Base-by-base conservation (phyloP, 2,888 invertebrate genomes). In the Andrena flavipes region DNA sequence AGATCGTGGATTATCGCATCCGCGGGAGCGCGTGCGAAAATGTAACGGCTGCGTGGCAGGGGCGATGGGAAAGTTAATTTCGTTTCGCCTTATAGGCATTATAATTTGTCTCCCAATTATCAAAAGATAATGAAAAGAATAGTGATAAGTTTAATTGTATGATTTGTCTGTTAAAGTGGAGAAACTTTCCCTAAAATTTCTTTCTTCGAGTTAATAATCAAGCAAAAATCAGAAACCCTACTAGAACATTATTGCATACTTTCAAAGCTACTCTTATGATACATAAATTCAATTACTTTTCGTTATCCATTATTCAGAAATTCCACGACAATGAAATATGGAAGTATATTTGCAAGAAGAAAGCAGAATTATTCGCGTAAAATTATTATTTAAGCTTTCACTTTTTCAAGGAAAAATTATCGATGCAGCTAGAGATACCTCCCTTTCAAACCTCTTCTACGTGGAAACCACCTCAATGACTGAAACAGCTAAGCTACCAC, bases 1-100 rank as follows among this genome's bases (percentile, higher is more conserved):
- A 33, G 64, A 73, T 64, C 54, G 35, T n/a, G 73, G 42, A 73
- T 64, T 64, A 69, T n/a, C 16, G 69, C 13, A 13, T 26, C 59
- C 42, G n/a, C 13, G 13, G 26, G 8, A n/a, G 29, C n/a, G n/a
- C n/a, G 29, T 29, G 59, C 42, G 42, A 10, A 35, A 10, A 35
- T 10, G 35, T 8, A 35, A 10, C 29, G 3, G 54, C n/a, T 13
- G 26, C 7, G 42, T 4, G 13, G 6, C 2, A 16, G 33, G 56
- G 26, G 23, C 30, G 35, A 35, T 5, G 4, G 48, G 29, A 70
- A 70, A 70, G 59, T 48, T 48, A 70, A 70, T 70, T 48, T 48
- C 42, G 29, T 20, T 26, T n/a, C 42, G 42, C 20, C 30, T 7
- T 30, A 30, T 7, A 30, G 7, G 30, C 30, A 30, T 6, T 33